Percentiles rank a stretch among this genome's conserved stretches.
These are phyloP conservation scores for Sebastes glaucus DNA, from an alignment of 2,797 vertebrate species.

Conservation along the genomic window DNA sequence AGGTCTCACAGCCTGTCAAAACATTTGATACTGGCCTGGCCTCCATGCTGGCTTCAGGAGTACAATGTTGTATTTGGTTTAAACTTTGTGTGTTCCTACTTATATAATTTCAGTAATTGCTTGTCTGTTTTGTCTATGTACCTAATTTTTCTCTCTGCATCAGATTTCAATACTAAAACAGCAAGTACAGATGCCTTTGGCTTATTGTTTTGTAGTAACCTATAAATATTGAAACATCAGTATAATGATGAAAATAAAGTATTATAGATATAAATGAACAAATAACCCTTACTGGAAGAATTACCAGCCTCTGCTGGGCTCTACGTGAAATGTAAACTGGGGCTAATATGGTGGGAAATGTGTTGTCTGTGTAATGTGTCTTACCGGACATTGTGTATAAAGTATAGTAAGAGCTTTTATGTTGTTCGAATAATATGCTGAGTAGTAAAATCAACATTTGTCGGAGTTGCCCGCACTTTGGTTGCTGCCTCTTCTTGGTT, in stretches of 20 bases:
- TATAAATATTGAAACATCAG: background rate
- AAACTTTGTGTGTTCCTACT: background rate
- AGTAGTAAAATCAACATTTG: background rate
- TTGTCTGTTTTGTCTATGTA: background rate
- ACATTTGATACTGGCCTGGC: background rate
- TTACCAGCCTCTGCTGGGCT: background rate
- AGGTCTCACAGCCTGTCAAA: slow-evolving; percentile 14
- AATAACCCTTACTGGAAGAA: background rate
- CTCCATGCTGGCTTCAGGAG: background rate
- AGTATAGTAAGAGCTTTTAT: background rate
- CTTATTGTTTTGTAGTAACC: background rate
- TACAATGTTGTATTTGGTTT: background rate
- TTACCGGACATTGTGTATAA: background rate
- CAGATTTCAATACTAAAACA: background rate
- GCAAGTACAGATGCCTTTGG: background rate
- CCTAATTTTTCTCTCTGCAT: background rate
- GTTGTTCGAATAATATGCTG: background rate
- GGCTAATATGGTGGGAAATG: background rate
- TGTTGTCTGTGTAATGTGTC: background rate
- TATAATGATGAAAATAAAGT: background rate
- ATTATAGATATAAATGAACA: background rate
- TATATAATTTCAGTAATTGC: background rate
- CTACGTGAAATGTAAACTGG: background rate
- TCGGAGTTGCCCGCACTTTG: background rate
- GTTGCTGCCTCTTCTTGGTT: background rate